phyloP scores from a whole-genome alignment of 2,797 vertebrate species.

The Limnodromus scolopaceus region DNA sequence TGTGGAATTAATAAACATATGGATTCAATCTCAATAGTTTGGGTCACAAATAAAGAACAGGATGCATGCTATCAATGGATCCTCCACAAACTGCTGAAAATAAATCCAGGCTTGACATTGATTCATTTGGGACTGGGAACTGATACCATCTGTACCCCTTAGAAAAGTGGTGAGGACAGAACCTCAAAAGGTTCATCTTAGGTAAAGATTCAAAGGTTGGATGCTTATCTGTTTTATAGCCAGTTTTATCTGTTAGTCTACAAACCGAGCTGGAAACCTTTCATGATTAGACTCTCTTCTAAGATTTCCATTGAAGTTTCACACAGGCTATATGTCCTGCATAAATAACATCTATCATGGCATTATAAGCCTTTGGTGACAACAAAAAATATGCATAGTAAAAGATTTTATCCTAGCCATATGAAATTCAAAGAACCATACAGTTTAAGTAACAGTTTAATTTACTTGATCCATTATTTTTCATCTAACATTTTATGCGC shows the following conservation, averaged over 20 bases:
- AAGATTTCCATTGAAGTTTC: background rate
- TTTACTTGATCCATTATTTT: background rate
- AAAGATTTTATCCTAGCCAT: background rate
- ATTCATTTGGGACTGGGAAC: conserved; percentile 32
- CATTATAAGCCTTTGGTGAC: background rate
- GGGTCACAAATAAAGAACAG: conserved; percentile 65
- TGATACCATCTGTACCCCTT: background rate
- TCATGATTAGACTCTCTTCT: background rate
- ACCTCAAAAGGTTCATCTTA: background rate
- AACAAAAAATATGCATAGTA: background rate
- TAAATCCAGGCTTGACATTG: conserved; percentile 19
- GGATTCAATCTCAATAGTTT: conserved; percentile 47
- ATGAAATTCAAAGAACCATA: background rate
- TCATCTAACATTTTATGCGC: background rate
- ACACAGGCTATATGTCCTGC: background rate
- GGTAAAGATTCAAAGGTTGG: background rate
- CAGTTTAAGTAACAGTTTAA: background rate
- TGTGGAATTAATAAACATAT: conserved; percentile 64
- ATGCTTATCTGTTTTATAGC: background rate
- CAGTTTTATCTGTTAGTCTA: background rate
- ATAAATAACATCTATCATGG: background rate
- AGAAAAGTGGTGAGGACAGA: conserved; percentile 9
- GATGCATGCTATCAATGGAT: background rate
- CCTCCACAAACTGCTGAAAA: conserved; percentile 38
- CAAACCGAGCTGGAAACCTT: background rate